Base-by-base conservation (phyloP, 2,888 invertebrate genomes). In the Eucera pruinosa region DNA sequence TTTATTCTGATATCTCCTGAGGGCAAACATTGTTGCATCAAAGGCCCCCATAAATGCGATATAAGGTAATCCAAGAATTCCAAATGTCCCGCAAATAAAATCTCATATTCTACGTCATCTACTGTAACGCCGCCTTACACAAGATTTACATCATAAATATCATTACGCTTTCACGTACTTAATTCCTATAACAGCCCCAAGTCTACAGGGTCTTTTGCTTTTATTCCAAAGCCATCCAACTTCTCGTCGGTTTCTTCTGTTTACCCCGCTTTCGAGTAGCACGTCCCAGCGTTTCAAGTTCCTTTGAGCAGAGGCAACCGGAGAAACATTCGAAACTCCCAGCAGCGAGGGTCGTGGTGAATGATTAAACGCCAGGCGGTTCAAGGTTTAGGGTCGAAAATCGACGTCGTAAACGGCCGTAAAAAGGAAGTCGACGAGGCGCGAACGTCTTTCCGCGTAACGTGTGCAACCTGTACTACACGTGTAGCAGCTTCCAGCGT, bases 351-450 rank as follows among this genome's bases (percentile, higher is more conserved):
- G 25, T 55, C 23, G 69, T 45, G 47, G 71, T 80, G 72, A 82
- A 83, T 83, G 75, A 83, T 83, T 82, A 83, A 83, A 45, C 60
- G 66, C 13, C 11, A 15, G 43, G 25, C 45, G 74, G 71, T 68
- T 73, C 52, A 48, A 41, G 68, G 54, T 73, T 58, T 62, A 77
- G 27, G 58, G 65, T 66, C 54, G 72, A 55, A 78, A 83, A 80
- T 74, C 72, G 74, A 72, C 50, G 50, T 62, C 50, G 79, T 64
- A 48, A 81, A 57, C 67, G 55, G 50, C 41, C 47, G 45, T 58
- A 60, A 57, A 72, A 65, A 73, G 73, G 61, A 68, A 61, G 65
- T 64, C 70, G 69, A 71, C 71, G 68, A 39, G 30, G 65, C 65
- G 60, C 43, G 58, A 78, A 68, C 73, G 73, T 68, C 61, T 78